Conservation (phyloP, 1,140 invertebrate species). For the Dolichoris vasculosae region DNA sequence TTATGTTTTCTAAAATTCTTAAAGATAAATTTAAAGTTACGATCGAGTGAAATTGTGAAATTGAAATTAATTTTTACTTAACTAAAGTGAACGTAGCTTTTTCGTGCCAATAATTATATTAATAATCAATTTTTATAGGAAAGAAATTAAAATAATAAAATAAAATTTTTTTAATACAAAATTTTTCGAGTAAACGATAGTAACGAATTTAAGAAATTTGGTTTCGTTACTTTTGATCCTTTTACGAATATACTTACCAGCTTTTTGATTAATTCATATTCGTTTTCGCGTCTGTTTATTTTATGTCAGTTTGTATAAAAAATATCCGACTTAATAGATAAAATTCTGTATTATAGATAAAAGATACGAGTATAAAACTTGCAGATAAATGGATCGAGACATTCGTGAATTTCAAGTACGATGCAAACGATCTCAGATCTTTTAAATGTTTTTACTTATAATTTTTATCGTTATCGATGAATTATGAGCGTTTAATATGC, state of each 20-base stretch:
- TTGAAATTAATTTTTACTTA: too few relatives aligned
- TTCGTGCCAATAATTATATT: too few relatives aligned
- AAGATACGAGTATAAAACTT: neutral
- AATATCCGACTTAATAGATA: neutral
- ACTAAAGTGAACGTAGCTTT: too few relatives aligned
- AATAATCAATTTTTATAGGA: too few relatives aligned
- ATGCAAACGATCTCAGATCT: neutral
- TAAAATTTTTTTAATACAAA: too few relatives aligned
- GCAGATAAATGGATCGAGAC: neutral
- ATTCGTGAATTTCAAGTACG: neutral
- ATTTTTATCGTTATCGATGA: constrained; percentile 52
- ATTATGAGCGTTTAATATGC: constrained; percentile 64
- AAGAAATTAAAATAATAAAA: too few relatives aligned
- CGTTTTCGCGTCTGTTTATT: neutral
- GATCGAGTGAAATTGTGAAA: too few relatives aligned
- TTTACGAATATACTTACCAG: neutral
- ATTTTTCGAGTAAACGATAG: too few relatives aligned
- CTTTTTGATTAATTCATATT: neutral
- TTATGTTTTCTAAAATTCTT: too few relatives aligned
- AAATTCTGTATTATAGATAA: neutral
- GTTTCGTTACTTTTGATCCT: too few relatives aligned
- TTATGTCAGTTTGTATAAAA: neutral
- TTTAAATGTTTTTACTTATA: neutral
- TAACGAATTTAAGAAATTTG: too few relatives aligned
- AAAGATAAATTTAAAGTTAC: too few relatives aligned